A percentile compares a stretch with the other conserved stretches of the same genome.
Evolutionary conservation across 2,113 vertebrate species (phyloP).

Genomic region (Dermatemys mawii): DNA sequence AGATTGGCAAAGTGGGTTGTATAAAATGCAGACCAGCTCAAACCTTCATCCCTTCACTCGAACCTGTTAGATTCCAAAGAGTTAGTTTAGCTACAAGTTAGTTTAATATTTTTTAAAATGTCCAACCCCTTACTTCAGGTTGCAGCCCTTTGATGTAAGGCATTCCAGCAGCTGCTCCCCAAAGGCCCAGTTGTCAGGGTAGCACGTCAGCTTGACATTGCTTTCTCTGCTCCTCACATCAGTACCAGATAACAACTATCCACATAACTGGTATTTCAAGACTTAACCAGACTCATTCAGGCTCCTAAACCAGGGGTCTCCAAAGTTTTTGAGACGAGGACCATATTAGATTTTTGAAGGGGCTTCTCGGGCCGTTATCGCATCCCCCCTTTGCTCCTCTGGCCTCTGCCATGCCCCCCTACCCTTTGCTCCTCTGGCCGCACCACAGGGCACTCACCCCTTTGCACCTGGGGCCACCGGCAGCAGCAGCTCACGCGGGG

Average conservation of each 20-base stretch:
- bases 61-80: neutral
- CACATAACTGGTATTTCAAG: neutral
- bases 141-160: neutral
- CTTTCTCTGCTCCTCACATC: neutral
- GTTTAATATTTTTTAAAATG: neutral
- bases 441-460: too few relatives aligned
- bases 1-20: neutral
- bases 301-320: neutral
- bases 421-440: too few relatives aligned
- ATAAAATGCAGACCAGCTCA: neutral
- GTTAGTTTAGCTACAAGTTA: neutral
- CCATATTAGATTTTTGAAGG: too few relatives aligned
- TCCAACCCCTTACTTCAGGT: neutral
- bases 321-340: too few relatives aligned
- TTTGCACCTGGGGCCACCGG: too few relatives aligned
- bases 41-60: neutral
- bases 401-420: too few relatives aligned
- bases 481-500: too few relatives aligned
- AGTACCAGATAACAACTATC: neutral
- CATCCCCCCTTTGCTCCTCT: too few relatives aligned
- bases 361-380: too few relatives aligned
- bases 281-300: slow-evolving; percentile 3
- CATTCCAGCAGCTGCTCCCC: neutral
- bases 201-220: neutral
- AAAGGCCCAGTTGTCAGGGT: neutral